These are phyloP conservation scores for Crotalus helleri DNA, from an alignment of 2,113 vertebrate genomes.

Conservation along the genomic window DNA sequence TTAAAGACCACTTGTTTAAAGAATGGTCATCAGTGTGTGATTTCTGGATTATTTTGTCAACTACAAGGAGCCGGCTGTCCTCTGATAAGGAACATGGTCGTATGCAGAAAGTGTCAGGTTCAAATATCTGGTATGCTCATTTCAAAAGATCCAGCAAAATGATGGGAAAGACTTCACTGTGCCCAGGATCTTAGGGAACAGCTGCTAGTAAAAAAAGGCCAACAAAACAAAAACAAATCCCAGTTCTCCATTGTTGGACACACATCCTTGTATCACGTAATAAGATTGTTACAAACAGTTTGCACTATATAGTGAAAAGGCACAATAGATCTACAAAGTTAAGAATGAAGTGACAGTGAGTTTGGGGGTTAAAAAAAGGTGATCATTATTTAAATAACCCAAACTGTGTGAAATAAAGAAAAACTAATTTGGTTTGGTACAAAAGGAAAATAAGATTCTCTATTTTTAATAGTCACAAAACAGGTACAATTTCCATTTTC, in stretches of 20 bases:
- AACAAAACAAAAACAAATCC: not conserved
- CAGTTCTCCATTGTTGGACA: not conserved
- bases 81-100: not conserved
- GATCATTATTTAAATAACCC: not conserved
- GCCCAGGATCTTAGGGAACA: not conserved
- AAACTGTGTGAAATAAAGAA: not conserved
- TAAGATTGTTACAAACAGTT: not conserved
- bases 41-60: not conserved
- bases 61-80: too few species aligned
- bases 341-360: not conserved
- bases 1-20: not conserved
- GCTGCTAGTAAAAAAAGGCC: not conserved
- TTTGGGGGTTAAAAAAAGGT: not conserved
- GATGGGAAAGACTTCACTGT: not conserved
- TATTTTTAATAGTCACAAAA: not conserved
- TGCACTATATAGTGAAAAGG: not conserved
- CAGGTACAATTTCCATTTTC: not conserved
- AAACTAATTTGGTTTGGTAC: not conserved
- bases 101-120: not conserved
- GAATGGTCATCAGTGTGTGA: not conserved
- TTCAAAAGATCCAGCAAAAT: not conserved
- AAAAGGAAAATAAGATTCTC: not conserved
- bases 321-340: not conserved
- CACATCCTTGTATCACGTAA: too few species aligned
- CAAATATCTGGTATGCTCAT: not conserved